phyloP scores from a whole-genome alignment of 1,140 invertebrate genomes.

The Bombus balteatus region DNA sequence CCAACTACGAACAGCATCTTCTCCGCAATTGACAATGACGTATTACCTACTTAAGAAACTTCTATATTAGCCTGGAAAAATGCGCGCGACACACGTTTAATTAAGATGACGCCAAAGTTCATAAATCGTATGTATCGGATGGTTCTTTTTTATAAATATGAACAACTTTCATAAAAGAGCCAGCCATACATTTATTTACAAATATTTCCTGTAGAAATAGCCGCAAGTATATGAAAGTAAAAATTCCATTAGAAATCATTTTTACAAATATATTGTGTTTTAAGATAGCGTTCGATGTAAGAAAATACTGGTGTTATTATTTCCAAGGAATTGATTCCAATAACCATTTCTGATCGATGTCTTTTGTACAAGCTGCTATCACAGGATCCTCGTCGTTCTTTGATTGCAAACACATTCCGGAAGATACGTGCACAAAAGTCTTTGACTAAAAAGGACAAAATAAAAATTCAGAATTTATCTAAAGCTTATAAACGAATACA shows the following conservation, averaged over 20 bases:
- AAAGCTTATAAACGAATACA: not conserved
- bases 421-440: conserved; percentile 81
- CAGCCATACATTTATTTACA: conserved; percentile 30
- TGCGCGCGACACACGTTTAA: conserved; percentile 8
- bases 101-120: not conserved
- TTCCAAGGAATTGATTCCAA: conserved; percentile 83
- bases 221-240: not conserved
- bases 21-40: conserved; percentile 49
- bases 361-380: conserved; percentile 81
- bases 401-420: conserved; percentile 84
- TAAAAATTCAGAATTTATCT: not conserved
- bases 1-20: conserved; percentile 58
- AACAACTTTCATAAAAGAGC: too few relatives aligned
- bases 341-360: conserved; percentile 83
- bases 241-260: not conserved
- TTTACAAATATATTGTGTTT: conserved; percentile 16
- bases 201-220: not conserved
- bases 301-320: conserved; percentile 57
- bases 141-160: not conserved
- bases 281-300: not conserved
- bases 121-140: not conserved
- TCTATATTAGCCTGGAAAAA: conserved; percentile 42
- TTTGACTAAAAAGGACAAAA: conserved; percentile 77
- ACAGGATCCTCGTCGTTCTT: conserved; percentile 80
- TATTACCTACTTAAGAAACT: conserved; percentile 56